Conservation (phyloP, 2,888 invertebrate genomes). For the Cyclophora punctaria region DNA sequence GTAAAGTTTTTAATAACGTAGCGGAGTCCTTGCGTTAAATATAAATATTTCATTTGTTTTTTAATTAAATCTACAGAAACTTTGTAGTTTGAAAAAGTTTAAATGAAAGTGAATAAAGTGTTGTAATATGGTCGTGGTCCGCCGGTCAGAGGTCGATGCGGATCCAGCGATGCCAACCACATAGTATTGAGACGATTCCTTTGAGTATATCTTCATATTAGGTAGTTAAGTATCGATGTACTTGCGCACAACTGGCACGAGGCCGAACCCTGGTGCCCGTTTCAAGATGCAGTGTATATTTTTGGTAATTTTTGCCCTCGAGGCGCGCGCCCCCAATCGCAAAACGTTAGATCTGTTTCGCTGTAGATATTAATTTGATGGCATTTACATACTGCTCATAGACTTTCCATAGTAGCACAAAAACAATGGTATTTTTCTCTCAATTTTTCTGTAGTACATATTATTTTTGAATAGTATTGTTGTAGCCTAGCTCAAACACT, state of each 20-base stretch:
- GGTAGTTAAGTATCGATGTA: slow-evolving; percentile 53
- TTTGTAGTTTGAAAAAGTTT: slow-evolving; percentile 27
- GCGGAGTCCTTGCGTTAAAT: slow-evolving; percentile 8
- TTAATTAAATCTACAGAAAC: too few species aligned
- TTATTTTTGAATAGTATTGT: slow-evolving; percentile 39
- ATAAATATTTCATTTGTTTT: slow-evolving; percentile 15
- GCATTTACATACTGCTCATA: slow-evolving; percentile 62
- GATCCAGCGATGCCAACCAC: slow-evolving; percentile 51
- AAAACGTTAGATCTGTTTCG: slow-evolving; percentile 34
- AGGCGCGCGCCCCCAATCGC: slow-evolving; percentile 18
- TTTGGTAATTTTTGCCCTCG: slow-evolving; percentile 53
- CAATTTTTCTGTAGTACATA: slow-evolving; percentile 43
- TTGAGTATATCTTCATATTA: slow-evolving; percentile 49
- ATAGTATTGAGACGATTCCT: slow-evolving; percentile 62
- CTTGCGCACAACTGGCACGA: slow-evolving; percentile 53
- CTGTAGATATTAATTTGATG: slow-evolving; percentile 45
- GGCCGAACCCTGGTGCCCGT: slow-evolving; percentile 24
- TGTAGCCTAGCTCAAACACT: slow-evolving; percentile 47
- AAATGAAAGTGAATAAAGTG: slow-evolving; percentile 25
- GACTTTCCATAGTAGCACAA: slow-evolving; percentile 57
- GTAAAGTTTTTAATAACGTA: slow-evolving; percentile 1
- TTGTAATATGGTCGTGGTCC: slow-evolving; percentile 42
- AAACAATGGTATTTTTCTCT: slow-evolving; percentile 40
- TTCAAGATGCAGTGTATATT: slow-evolving; percentile 41
- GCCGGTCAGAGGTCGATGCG: slow-evolving; percentile 35